These are phyloP conservation scores for Hemistola chrysoprasaria DNA, from an alignment of 2,888 invertebrate genomes.

Conservation along the genomic window DNA sequence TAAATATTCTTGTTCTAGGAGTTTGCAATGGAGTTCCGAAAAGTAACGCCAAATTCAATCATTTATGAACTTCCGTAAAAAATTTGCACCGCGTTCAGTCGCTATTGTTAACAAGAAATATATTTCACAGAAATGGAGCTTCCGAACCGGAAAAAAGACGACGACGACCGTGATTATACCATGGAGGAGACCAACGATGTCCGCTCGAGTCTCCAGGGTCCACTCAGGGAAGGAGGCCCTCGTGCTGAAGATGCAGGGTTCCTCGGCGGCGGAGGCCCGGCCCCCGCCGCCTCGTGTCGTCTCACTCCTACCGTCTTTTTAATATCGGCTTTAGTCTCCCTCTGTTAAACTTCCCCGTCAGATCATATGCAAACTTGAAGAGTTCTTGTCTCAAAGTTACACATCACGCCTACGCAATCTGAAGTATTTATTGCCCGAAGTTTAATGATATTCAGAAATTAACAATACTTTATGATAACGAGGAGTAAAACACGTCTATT, in stretches of 20 bases:
- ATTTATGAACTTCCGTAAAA: no score
- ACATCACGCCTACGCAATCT: slow-evolving; percentile 2
- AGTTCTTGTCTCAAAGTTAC: slow-evolving; percentile 23
- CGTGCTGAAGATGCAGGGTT: slow-evolving; percentile 69
- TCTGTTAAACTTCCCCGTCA: slow-evolving; percentile 63
- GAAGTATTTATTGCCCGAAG: slow-evolving; percentile 7
- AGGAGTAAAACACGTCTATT: no score
- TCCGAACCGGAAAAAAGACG: slow-evolving; percentile 77
- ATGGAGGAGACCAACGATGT: slow-evolving; percentile 76
- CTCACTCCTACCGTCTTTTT: slow-evolving; percentile 56
- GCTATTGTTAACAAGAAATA: neutral
- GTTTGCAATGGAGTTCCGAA: no score
- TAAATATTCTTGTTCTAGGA: no score
- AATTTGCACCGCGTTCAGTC: no score
- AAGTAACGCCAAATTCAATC: no score
- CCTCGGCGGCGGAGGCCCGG: slow-evolving; percentile 61
- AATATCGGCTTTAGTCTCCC: slow-evolving; percentile 59
- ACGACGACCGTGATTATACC: slow-evolving; percentile 64
- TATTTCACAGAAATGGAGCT: slow-evolving; percentile 82
- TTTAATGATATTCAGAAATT: slow-evolving; percentile 7
- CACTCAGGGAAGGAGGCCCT: slow-evolving; percentile 83
- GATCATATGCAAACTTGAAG: slow-evolving; percentile 56
- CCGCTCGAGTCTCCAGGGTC: slow-evolving; percentile 85
- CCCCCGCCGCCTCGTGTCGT: slow-evolving; percentile 41
- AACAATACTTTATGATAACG: no score